Evolutionary conservation across 1,140 invertebrate species (phyloP).

Genomic region (Scaptomyza pallida): DNA sequence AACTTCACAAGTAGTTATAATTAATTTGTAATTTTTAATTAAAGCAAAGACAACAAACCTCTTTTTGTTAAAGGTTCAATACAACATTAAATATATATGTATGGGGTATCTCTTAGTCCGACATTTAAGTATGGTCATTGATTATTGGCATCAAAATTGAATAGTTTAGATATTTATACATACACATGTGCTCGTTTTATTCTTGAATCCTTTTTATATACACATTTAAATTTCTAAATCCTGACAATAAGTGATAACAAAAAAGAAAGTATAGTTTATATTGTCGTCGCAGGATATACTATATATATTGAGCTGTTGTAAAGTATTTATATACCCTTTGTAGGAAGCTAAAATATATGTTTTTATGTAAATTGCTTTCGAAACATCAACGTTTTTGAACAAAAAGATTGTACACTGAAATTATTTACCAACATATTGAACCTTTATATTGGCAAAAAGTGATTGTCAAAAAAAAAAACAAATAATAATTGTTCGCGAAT

Average conservation of each 20-base stretch:
- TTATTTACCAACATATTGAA: conserved; percentile 5
- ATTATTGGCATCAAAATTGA: conserved; percentile 6
- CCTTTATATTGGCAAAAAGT: conserved; percentile 3
- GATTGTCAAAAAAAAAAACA: conserved; percentile 16
- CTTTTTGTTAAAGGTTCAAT: not conserved
- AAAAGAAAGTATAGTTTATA: conserved; percentile 20
- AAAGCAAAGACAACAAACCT: not conserved
- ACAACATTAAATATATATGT: not conserved
- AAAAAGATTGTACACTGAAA: conserved; percentile 19
- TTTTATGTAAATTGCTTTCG: conserved; percentile 17
- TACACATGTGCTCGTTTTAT: not conserved
- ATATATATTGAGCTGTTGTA: conserved; percentile 30
- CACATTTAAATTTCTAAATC: conserved; percentile 1
- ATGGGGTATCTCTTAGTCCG: conserved; percentile 18
- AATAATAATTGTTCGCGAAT: conserved; percentile 4
- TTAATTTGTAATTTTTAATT: not conserved
- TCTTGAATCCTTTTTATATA: not conserved
- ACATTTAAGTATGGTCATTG: conserved; percentile 7
- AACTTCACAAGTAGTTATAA: not conserved
- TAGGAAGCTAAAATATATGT: conserved; percentile 30
- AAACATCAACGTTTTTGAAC: conserved; percentile 19
- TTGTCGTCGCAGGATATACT: conserved; percentile 37
- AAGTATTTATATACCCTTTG: conserved; percentile 43
- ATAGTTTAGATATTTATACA: conserved; percentile 13
- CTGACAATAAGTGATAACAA: conserved; percentile 24